Evolutionary conservation across 1,140 invertebrate species (phyloP).

Genomic region (Copidosoma floridanum): DNA sequence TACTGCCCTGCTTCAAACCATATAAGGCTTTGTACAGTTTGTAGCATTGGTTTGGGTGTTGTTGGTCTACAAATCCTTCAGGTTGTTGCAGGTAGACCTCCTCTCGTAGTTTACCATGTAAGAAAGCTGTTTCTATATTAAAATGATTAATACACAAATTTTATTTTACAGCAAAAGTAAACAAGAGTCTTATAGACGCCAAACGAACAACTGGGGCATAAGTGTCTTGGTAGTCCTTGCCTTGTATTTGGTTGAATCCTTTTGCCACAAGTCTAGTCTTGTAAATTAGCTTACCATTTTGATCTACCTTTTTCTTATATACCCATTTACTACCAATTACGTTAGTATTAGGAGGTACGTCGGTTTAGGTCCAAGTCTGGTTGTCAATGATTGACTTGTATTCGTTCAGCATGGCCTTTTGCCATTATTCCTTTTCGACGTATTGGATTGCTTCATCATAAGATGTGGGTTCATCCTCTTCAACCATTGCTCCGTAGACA

Average conservation of each 20-base stretch:
- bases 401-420: conserved; percentile 38
- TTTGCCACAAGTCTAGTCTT: conserved; percentile 36
- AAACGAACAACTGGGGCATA: background rate
- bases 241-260: conserved; percentile 30
- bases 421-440: conserved; percentile 31
- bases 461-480: background rate
- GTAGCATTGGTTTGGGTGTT: too few relatives aligned
- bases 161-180: background rate
- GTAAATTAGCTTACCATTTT: conserved; percentile 5
- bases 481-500: background rate
- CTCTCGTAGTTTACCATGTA: background rate
- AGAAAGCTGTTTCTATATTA: background rate
- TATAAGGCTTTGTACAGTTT: background rate
- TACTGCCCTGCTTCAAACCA: background rate
- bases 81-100: background rate
- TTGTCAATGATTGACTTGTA: conserved; percentile 16
- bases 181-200: background rate
- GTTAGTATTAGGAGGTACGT: conserved; percentile 5
- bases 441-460: conserved; percentile 25
- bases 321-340: conserved; percentile 12
- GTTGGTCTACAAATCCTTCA: background rate
- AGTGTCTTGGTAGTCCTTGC: conserved; percentile 21
- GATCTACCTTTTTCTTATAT: background rate
- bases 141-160: background rate
- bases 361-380: background rate